A percentile compares a stretch with the other conserved stretches of the same genome.
phyloP scores from a whole-genome alignment of 2,113 vertebrate species.

The Romanogobio albipinnatus region DNA sequence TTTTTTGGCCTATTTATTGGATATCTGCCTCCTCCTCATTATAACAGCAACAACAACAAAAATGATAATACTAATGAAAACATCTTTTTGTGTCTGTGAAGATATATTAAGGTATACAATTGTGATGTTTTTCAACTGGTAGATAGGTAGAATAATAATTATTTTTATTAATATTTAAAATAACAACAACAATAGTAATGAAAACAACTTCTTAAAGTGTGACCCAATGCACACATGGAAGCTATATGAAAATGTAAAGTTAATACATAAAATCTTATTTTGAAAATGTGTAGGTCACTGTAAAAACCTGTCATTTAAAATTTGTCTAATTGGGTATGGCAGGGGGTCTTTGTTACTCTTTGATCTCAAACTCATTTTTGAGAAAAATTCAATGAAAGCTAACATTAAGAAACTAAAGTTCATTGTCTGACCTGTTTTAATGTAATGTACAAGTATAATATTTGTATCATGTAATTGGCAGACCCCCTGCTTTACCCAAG shows the following conservation, averaged over 20 bases:
- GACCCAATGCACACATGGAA: neutral
- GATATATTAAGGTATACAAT: neutral
- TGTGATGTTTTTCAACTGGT: neutral
- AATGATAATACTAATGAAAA: neutral
- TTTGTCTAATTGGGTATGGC: neutral
- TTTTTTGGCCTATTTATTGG: neutral
- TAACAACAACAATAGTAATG: neutral
- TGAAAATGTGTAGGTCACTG: neutral
- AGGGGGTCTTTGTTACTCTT: neutral
- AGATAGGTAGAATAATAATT: neutral
- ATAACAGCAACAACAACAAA: neutral
- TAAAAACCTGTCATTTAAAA: neutral
- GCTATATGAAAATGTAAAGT: neutral
- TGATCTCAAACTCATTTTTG: neutral
- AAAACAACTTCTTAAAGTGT: neutral
- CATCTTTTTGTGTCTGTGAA: neutral
- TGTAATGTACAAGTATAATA: neutral
- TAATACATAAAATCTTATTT: neutral
- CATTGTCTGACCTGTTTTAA: neutral
- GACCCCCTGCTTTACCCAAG: no score
- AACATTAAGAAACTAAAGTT: neutral
- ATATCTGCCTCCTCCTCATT: neutral
- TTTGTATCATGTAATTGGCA: neutral
- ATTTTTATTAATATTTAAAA: neutral
- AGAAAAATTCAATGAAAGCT: neutral